Conservation (phyloP, 2,113 vertebrate species). For the Channa argus region DNA sequence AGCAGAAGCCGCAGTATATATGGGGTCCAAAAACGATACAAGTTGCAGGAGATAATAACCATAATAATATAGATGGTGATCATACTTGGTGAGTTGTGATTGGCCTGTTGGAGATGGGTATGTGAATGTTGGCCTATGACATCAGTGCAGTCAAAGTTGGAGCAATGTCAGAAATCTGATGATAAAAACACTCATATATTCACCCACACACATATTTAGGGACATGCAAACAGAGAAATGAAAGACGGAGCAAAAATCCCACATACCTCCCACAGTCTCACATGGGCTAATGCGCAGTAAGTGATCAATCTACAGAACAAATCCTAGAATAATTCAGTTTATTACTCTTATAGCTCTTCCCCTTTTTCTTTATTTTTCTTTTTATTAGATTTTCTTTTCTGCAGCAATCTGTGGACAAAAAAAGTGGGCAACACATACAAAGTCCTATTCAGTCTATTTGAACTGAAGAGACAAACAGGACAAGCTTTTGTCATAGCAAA, state of each 20-base stretch:
- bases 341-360: no score
- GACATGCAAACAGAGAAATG: constrained; percentile 6
- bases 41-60: constrained; percentile 12
- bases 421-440: no score
- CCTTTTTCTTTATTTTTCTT: neutral
- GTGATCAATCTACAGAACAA: no score
- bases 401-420: no score
- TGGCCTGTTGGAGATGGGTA: no score
- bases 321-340: no score
- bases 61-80: constrained; percentile 8
- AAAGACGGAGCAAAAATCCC: neutral
- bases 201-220: constrained; percentile 19
- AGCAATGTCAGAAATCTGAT: constrained; percentile 44
- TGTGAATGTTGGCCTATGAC: constrained; percentile 40
- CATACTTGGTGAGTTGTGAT: neutral
- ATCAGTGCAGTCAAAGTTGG: constrained; percentile 17
- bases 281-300: neutral
- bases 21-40: neutral
- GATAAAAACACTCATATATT: constrained; percentile 58
- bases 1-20: neutral
- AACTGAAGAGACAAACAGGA: neutral
- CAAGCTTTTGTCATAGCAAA: neutral
- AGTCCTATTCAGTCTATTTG: neutral
- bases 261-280: constrained; percentile 33
- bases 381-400: neutral